phyloP scores from a whole-genome alignment of 30 jellyfish, hydroid and myxozoan species.

The Turritopsis rubra region DNA sequence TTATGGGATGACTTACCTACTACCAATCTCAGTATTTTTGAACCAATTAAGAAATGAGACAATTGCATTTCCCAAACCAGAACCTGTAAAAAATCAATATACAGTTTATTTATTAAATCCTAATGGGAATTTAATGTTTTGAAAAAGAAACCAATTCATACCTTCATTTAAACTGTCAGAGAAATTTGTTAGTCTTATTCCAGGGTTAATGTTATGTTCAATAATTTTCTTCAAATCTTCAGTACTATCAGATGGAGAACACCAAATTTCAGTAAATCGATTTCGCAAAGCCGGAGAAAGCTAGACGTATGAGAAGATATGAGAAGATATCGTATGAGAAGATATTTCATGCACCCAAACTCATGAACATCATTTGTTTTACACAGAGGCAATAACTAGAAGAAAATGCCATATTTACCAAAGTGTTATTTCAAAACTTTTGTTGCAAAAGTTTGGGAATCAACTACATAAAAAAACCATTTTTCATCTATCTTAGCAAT shows the following conservation, averaged over 20 bases:
- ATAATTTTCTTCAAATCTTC: slow-evolving; percentile 61
- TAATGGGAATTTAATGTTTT: not conserved
- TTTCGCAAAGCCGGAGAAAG: slow-evolving; percentile 92
- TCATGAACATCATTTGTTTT: too few relatives aligned
- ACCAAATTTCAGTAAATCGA: slow-evolving; percentile 98
- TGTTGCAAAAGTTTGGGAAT: too few relatives aligned
- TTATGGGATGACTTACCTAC: slow-evolving; percentile 28
- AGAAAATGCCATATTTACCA: too few relatives aligned
- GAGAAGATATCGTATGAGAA: not conserved
- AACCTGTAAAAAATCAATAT: slow-evolving; percentile 19
- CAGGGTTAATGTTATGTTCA: slow-evolving; percentile 55
- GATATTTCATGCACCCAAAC: too few relatives aligned
- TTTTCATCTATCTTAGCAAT: too few relatives aligned
- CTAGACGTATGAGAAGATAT: slow-evolving; percentile 19
- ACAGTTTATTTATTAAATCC: not conserved
- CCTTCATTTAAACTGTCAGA: not conserved
- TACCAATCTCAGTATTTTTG: slow-evolving; percentile 61
- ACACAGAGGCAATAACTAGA: too few relatives aligned
- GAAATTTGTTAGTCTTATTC: not conserved
- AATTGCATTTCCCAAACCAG: slow-evolving; percentile 58
- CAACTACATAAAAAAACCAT: too few relatives aligned
- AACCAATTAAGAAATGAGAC: slow-evolving; percentile 65
- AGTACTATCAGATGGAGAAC: slow-evolving; percentile 71
- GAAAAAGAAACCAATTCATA: too few relatives aligned
- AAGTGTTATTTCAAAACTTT: too few relatives aligned